Conservation (phyloP, 1,140 invertebrate genomes). For the Dendroctonus ponderosae region DNA sequence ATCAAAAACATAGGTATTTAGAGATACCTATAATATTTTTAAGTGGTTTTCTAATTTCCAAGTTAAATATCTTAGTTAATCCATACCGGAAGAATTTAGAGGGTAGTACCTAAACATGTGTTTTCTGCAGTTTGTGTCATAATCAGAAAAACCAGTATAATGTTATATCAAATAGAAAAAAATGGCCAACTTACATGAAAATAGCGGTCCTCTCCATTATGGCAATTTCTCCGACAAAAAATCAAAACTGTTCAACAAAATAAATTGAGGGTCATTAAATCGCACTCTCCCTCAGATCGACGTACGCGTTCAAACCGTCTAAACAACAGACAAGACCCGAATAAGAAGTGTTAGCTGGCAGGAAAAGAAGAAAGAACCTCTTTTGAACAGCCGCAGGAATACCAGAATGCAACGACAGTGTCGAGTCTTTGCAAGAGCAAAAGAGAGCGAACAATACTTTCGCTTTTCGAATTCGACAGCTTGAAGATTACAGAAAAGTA, state of each 20-base stretch:
- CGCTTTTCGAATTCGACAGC: slow-evolving; percentile 24
- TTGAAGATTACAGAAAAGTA: slow-evolving; percentile 15
- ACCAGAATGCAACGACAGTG: slow-evolving; percentile 11
- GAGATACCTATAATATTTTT: no score
- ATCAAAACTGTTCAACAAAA: slow-evolving; percentile 8
- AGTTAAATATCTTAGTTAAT: no score
- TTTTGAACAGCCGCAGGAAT: slow-evolving; percentile 11
- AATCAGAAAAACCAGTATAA: no score
- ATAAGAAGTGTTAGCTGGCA: slow-evolving; percentile 18
- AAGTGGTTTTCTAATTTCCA: no score
- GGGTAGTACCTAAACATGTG: no score
- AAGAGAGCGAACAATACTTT: slow-evolving; percentile 21
- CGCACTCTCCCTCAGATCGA: slow-evolving; percentile 12
- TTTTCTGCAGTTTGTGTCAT: no score
- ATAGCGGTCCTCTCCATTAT: neutral
- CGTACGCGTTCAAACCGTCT: slow-evolving; percentile 14
- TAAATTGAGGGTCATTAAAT: slow-evolving; percentile 16
- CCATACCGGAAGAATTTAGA: no score
- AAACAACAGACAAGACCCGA: slow-evolving; percentile 24
- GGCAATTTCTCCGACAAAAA: slow-evolving; percentile 1
- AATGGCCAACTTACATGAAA: no score
- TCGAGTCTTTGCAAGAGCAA: neutral
- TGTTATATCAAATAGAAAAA: no score
- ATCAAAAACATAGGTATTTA: no score
- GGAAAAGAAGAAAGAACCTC: slow-evolving; percentile 27